Conservation (phyloP, 2,888 invertebrate species). For the Barypeithes pellucidus region DNA sequence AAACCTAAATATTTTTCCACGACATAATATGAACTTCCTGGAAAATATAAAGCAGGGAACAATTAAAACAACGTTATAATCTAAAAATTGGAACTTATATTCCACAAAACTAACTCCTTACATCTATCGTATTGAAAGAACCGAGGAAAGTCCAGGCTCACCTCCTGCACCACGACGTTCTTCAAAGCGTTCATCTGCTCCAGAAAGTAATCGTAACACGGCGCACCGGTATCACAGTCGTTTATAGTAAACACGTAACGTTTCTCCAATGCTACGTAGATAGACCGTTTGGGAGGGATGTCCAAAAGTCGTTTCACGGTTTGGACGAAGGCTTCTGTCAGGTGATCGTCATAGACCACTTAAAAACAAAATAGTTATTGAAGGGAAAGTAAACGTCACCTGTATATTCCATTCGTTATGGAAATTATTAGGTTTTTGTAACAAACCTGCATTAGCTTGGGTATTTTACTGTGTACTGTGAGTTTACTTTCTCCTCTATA, state of each 20-base stretch:
- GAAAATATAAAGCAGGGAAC: no score
- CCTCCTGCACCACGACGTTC: conserved; percentile 76
- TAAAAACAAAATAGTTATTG: conserved; percentile 65
- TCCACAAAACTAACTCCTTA: conserved; percentile 84
- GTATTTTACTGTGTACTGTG: no score
- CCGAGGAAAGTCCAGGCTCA: conserved; percentile 83
- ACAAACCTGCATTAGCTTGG: no score
- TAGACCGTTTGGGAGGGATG: conserved; percentile 74
- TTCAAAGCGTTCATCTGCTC: conserved; percentile 74
- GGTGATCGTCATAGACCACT: conserved; percentile 89
- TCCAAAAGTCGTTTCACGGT: conserved; percentile 80
- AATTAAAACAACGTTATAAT: no score
- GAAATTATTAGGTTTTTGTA: no score
- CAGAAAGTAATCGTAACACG: conserved; percentile 90
- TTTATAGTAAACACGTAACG: conserved; percentile 89
- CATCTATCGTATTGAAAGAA: conserved; percentile 88
- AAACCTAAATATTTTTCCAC: no score
- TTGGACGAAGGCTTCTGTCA: conserved; percentile 85
- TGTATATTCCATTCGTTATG: no score
- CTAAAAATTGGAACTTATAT: conserved; percentile 69
- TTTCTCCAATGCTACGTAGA: conserved; percentile 88
- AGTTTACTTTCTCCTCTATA: no score
- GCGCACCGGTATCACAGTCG: conserved; percentile 87
- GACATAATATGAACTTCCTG: no score
- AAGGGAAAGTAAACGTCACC: no score